Percentiles rank a stretch among this genome's conserved stretches.
phyloP scores from a whole-genome alignment of 1,140 invertebrate species.

The Portunus trituberculatus region DNA sequence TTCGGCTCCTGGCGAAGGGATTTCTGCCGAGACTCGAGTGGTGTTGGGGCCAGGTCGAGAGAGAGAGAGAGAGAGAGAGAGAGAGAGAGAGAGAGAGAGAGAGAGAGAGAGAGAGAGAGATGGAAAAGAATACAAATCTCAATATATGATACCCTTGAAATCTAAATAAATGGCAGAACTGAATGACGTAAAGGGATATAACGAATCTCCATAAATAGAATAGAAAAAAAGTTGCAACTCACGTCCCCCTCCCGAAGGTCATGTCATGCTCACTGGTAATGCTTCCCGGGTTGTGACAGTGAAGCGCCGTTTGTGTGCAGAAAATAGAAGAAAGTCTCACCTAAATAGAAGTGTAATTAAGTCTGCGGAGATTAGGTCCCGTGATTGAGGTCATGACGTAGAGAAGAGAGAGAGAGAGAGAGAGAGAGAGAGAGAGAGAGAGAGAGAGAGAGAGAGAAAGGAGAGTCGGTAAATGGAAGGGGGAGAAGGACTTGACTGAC shows the following conservation, averaged over 20 bases:
- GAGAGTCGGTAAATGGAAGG: no score
- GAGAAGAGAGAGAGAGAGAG: conserved; percentile 33
- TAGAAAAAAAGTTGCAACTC: no score
- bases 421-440: neutral
- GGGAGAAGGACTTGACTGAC: no score
- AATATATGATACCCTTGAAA: neutral
- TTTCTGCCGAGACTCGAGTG: neutral
- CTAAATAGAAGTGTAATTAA: no score
- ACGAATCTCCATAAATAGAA: no score
- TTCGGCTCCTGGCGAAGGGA: neutral
- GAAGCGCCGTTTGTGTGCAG: no score
- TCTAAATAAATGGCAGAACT: neutral
- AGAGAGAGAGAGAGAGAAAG: neutral
- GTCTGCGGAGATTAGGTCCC: neutral
- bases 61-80: conserved; percentile 25
- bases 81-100: no score
- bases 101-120: neutral
- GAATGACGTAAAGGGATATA: neutral
- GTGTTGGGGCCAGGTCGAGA: conserved; percentile 5
- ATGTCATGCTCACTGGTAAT: no score
- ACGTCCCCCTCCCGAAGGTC: no score
- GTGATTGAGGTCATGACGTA: neutral
- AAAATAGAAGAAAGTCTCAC: no score
- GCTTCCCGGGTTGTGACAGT: no score
- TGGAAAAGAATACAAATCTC: neutral